Base-by-base conservation (phyloP, 2,888 invertebrate species). In the Tipula vernalis region DNA sequence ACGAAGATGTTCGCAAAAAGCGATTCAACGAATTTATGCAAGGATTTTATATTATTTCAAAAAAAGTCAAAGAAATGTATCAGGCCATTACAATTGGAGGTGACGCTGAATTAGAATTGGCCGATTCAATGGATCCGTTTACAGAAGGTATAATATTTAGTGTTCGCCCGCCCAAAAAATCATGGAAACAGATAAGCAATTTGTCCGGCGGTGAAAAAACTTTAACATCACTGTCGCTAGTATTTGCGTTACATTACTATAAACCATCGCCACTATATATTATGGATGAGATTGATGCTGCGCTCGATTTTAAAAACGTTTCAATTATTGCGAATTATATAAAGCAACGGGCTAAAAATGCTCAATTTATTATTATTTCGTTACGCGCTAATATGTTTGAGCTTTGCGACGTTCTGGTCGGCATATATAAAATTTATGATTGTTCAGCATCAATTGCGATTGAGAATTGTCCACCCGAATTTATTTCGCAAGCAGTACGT, bases 271-370 rank as follows among this genome's bases (percentile, higher is more conserved):
- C 99, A 0, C 92, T 99, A 0, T 99, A 99, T 90, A 98, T 97
- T 8, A 99, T 99, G 99, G 99, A 99, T 90, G 99, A 99, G 92
- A 99, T 99, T 87, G 99, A 99, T 91, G 99, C 99, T 0, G 99
- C 99, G 0, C 92, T 99, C 83, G 99, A 99, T 92, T 99, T 98
- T 91, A 98, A 98, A 90, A 99, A 99, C 90, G 99, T 99, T 0
- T 98, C 99, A 0, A 99, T 99, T 88, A 97, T 99, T 36, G 99
- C 96, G 0, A 96, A 98, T 91, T 99, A 99, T 91, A 98, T 99
- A 87, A 99, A 97, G 96, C 98, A 98, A 89, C 94, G 98, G 42
- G 98, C 99, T 0, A 97, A 96, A 91, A 98, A 99, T 91, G 98
- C 99, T 0, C 99, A 99, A 91, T 99, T 99, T 90, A 97, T 99